Conservation (phyloP, 2,113 vertebrate species). For the Halichoeres trimaculatus region DNA sequence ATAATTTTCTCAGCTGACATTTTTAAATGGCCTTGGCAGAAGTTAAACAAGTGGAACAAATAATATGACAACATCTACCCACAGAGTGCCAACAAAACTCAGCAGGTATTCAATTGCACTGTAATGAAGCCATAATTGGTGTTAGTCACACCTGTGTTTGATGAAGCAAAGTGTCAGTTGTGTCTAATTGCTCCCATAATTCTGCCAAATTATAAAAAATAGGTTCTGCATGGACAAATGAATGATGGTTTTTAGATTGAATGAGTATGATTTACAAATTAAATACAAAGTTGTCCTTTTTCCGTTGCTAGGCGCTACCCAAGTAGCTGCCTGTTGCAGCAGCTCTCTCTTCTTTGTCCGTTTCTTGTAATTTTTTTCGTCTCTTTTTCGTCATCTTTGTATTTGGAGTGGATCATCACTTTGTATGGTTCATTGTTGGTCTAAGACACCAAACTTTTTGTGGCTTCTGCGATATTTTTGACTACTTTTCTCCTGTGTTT, state of each 20-base stretch:
- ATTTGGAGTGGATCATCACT: no score
- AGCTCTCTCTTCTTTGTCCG: no score
- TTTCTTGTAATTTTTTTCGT: no score
- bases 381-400: no score
- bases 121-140: background rate
- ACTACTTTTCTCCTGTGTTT: no score
- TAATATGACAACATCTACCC: background rate
- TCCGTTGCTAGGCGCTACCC: no score
- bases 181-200: background rate
- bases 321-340: no score
- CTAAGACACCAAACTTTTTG: no score
- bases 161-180: background rate
- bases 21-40: background rate
- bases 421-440: no score
- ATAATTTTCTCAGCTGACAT: background rate
- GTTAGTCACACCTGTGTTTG: background rate
- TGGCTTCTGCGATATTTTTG: no score
- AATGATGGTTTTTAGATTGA: background rate
- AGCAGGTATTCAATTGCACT: background rate
- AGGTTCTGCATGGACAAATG: background rate
- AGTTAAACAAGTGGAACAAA: background rate
- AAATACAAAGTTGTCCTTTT: no score
- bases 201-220: background rate
- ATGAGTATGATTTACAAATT: background rate
- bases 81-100: background rate